Evolutionary conservation across 2,113 vertebrate genomes (phyloP).

Genomic region (Polypterus bichir): DNA sequence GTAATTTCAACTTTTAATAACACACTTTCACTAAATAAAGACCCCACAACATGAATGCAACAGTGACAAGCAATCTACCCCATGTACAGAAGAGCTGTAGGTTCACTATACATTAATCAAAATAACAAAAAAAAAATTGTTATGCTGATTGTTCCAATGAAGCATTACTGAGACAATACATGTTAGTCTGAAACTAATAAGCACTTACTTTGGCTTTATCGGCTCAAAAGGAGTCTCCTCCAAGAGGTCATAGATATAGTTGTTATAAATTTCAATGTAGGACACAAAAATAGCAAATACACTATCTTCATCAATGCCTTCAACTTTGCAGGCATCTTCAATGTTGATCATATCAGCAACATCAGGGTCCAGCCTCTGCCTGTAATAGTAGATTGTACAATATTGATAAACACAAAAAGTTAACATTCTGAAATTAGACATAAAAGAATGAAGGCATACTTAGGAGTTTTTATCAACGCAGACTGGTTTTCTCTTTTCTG

Average conservation of each 20-base stretch:
- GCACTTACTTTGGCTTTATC: slow-evolving; percentile 79
- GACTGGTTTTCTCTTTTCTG: slow-evolving; percentile 70
- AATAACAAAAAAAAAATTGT: too few relatives aligned
- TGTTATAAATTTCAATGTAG: slow-evolving; percentile 95
- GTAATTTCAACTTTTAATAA: too few relatives aligned
- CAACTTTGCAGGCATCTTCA: slow-evolving; percentile 62
- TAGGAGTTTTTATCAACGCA: slow-evolving; percentile 49
- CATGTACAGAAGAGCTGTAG: too few relatives aligned
- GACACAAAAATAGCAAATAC: slow-evolving; percentile 89
- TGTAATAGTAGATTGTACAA: slow-evolving; percentile 25
- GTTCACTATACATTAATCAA: too few relatives aligned
- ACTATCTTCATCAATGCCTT: slow-evolving; percentile 81
- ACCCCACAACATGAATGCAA: too few relatives aligned
- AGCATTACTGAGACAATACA: not conserved
- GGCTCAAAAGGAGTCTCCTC: slow-evolving; percentile 71
- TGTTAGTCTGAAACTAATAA: not conserved
- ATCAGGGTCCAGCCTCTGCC: slow-evolving; percentile 73
- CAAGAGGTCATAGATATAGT: slow-evolving; percentile 91
- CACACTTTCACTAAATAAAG: too few relatives aligned
- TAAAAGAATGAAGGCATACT: not conserved
- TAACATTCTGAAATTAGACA: not conserved
- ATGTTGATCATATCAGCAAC: slow-evolving; percentile 81
- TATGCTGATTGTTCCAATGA: too few relatives aligned
- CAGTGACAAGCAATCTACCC: too few relatives aligned
- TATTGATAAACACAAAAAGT: fast-evolving